phyloP scores from a whole-genome alignment of 2,797 vertebrate genomes.

The Anas georgica region DNA sequence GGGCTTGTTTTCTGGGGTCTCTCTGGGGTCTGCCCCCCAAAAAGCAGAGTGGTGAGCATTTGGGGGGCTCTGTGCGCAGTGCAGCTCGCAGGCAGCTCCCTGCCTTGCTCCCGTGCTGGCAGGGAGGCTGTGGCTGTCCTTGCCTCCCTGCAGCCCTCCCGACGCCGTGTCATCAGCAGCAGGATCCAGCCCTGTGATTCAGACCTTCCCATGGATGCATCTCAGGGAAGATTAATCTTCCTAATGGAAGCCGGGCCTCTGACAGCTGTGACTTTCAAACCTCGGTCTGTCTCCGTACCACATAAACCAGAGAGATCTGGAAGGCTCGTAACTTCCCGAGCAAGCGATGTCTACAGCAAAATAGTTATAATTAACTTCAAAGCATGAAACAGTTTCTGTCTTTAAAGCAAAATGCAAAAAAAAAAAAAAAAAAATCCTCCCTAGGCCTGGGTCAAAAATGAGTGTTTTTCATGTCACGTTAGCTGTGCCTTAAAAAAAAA shows the following conservation, averaged over 20 bases:
- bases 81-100: not conserved
- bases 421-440: not conserved
- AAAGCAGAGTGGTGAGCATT: not conserved
- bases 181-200: slow-evolving; percentile 12
- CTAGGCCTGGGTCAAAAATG: not conserved
- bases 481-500: not conserved
- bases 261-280: slow-evolving; percentile 37
- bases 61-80: not conserved
- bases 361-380: slow-evolving; percentile 17
- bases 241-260: not conserved
- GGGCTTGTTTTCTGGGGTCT: not conserved
- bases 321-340: slow-evolving; percentile 2
- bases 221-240: not conserved
- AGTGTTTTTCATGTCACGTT: not conserved
- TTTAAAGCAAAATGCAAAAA: not conserved
- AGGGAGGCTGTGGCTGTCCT: not conserved
- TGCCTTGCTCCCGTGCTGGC: not conserved
- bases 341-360: slow-evolving; percentile 25
- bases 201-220: not conserved
- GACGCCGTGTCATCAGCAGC: accelerated
- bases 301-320: not conserved
- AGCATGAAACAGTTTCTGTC: not conserved
- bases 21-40: not conserved
- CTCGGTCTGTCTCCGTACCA: not conserved
- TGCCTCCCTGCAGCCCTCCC: not conserved